These are phyloP conservation scores for Caenorhabditis zanzibari DNA, from an alignment of 2,888 invertebrate species.

Conservation along the genomic window DNA sequence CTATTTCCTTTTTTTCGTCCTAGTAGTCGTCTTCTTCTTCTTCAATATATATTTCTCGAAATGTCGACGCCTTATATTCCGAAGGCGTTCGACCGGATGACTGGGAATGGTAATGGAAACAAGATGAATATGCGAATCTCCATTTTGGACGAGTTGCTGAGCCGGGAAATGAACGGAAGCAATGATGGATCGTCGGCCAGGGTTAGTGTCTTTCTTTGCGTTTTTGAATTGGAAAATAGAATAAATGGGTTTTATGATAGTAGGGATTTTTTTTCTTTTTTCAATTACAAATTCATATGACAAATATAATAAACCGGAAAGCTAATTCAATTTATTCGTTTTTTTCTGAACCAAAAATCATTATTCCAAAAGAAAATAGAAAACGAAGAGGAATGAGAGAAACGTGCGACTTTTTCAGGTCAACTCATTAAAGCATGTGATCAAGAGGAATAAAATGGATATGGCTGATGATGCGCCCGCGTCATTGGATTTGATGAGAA, in stretches of 20 bases:
- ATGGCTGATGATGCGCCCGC: conserved; percentile 78
- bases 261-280: not conserved
- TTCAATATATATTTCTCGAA: conserved; percentile 17
- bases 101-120: conserved; percentile 81
- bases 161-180: conserved; percentile 63
- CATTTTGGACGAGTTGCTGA: conserved; percentile 78
- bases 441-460: conserved; percentile 78
- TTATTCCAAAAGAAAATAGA: not conserved
- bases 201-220: conserved; percentile 40
- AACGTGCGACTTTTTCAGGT: conserved; percentile 62
- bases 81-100: conserved; percentile 69
- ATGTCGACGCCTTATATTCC: conserved; percentile 37
- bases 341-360: not conserved
- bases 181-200: conserved; percentile 73
- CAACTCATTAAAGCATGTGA: conserved; percentile 76
- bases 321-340: conserved; percentile 2
- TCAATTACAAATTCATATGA: not conserved
- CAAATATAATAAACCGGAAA: conserved; percentile 2
- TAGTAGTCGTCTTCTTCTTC: conserved; percentile 22
- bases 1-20: conserved; percentile 53
- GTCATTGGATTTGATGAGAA: conserved; percentile 80
- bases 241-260: not conserved
- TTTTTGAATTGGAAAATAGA: too few species aligned
- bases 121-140: conserved; percentile 80
- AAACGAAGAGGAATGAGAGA: not conserved